Percentiles rank a stretch among this genome's conserved stretches.
These are phyloP conservation scores for Crambe crambe DNA, from an alignment of 37 sponge, comb jelly and placozoan species.

Conservation along the genomic window DNA sequence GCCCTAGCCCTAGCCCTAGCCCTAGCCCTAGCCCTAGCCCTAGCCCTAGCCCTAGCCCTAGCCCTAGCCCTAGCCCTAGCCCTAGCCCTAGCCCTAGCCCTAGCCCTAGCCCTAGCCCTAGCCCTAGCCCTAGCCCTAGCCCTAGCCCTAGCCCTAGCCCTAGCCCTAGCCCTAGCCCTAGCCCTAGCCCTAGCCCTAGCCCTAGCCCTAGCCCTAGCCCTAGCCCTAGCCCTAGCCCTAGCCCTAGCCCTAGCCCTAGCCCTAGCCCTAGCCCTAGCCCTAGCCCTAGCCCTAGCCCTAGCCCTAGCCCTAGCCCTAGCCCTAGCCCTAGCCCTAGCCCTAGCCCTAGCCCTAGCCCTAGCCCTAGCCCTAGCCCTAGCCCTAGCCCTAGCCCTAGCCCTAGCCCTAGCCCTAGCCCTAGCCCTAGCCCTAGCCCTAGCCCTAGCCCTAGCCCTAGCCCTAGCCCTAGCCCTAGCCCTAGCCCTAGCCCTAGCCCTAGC, in stretches of 20 bases:
- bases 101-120: neutral
- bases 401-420: neutral
- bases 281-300: neutral
- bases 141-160: neutral
- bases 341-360: neutral
- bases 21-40: neutral
- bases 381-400: neutral
- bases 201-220: neutral
- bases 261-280: neutral
- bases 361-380: neutral
- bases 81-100: constrained; percentile 1
- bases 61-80: neutral
- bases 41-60: constrained; percentile 1
- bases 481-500: neutral
- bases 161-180: neutral
- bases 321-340: neutral
- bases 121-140: neutral
- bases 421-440: constrained; percentile 1
- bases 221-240: neutral
- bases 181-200: neutral
- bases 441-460: neutral
- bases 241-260: constrained; percentile 1
- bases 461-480: constrained; percentile 1
- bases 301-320: neutral
- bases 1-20: neutral